Evolutionary conservation across 2,797 vertebrate species (phyloP), one percentile per base, ranked within the genome.

Genomic region (Pseudochirops cupreus): DNA sequence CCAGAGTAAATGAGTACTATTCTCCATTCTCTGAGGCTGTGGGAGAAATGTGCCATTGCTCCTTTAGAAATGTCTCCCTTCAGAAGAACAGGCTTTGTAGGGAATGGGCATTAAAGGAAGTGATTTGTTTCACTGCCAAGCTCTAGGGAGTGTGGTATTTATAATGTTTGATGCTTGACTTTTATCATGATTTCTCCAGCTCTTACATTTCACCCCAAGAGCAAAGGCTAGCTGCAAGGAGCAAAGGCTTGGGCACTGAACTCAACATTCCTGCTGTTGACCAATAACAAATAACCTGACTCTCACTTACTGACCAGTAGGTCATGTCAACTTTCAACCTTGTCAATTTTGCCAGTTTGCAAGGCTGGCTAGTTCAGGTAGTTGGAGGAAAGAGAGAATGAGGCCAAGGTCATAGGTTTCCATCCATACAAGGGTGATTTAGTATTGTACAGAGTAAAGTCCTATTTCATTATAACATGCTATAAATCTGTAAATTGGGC

Each of bases 151-250:
- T 94, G 57, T 39, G 54, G 39, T 9, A 56, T 87, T 93, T 9
- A 24, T 53, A 89, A 58, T 24, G 11, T 89, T 89, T 67, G 56
- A 33, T 82, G 97, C 92, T 92, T 96, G 95, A 97, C 93, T 95
- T 95, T 93, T 97, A 74, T 94, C 96, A 94, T 56, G 92, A 96
- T 97, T 96, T 96, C 95, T 67, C 62, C 93, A 94, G 4, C 93
- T 93, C 53, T 94, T 91, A 90, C 67, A 52, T 95, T 95, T 91
- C 94, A 53, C 90, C 55, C 39, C 50, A 56, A 90, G 56, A 95
- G 39, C 53, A 57, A 59, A 94, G 50, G 54, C 74, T 87, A 87
- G 74, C 39, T 46, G 39, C 39, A 82, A 82, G 2, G 2, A 46
- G n/a, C n/a, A 21, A 39, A 74, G 67, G 21, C 39, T 82, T 3